Evolutionary conservation across 2,888 invertebrate species (phyloP).

Genomic region (Agonopterix arenella): DNA sequence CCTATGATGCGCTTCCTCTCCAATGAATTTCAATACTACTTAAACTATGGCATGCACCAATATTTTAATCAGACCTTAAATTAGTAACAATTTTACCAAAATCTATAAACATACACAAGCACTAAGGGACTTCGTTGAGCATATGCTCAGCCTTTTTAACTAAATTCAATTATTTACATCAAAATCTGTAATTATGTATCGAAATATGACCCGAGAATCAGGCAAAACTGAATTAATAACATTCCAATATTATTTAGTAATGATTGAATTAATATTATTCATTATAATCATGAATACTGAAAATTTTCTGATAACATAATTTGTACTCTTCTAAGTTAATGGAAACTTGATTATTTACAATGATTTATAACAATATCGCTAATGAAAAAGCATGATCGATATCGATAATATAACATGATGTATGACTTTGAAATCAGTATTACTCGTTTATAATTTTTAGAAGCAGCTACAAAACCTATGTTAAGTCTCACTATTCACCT

Average conservation of each 20-base stretch:
- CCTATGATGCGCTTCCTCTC: conserved; percentile 10
- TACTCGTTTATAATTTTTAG: conserved; percentile 17
- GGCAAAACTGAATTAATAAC: conserved; percentile 15
- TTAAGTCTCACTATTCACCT: conserved; percentile 57
- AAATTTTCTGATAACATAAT: conserved; percentile 51
- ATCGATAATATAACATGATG: conserved; percentile 24
- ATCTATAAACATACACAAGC: conserved; percentile 15
- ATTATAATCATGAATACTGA: conserved; percentile 35
- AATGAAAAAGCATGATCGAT: conserved; percentile 25
- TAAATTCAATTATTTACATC: conserved; percentile 11
- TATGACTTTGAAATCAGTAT: conserved; percentile 2
- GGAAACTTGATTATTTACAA: conserved; percentile 63
- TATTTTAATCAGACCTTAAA: conserved; percentile 56
- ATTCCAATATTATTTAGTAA: conserved; percentile 11
- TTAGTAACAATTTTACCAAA: conserved; percentile 37
- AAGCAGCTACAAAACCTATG: conserved; percentile 50
- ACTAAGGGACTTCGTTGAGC: conserved; percentile 4
- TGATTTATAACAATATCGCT: conserved; percentile 31
- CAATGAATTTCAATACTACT: conserved; percentile 44
- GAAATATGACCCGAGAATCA: conserved; percentile 9
- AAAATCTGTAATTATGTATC: background rate
- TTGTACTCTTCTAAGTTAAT: conserved; percentile 72
- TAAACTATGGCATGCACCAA: conserved; percentile 69
- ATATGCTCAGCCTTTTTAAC: background rate
- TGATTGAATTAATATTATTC: conserved; percentile 11